A percentile compares a stretch with the other conserved stretches of the same genome.
Evolutionary conservation across 2,797 vertebrate species (phyloP).

Genomic region (Acanthurus lineatus): DNA sequence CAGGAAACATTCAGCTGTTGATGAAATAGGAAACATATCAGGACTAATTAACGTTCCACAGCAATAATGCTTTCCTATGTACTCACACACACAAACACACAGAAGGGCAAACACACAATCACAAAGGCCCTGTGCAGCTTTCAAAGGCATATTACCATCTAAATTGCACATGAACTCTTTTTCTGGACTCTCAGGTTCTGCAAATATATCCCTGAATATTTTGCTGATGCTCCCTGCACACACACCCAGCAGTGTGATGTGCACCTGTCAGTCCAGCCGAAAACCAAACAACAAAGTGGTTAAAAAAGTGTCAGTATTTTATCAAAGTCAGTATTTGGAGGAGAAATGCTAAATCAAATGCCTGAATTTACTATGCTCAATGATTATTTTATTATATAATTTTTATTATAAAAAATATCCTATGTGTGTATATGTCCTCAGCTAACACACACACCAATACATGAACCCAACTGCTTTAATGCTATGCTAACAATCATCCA

Average conservation of each 20-base stretch:
- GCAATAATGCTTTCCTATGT: slow-evolving; percentile 30
- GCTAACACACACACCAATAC: slow-evolving; percentile 26
- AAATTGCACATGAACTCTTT: slow-evolving; percentile 60
- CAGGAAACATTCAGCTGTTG: slow-evolving; percentile 62
- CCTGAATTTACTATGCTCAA: slow-evolving; percentile 41
- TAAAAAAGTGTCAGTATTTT: slow-evolving; percentile 42
- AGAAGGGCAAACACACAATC: background rate
- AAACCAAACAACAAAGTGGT: slow-evolving; percentile 42
- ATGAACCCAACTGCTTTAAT: slow-evolving; percentile 17
- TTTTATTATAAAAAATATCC: slow-evolving; percentile 24
- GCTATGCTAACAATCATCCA: background rate
- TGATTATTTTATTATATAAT: background rate
- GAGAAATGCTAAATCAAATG: slow-evolving; percentile 33
- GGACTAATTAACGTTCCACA: slow-evolving; percentile 71
- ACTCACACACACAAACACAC: background rate
- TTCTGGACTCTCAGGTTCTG: slow-evolving; percentile 33
- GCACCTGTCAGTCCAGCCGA: slow-evolving; percentile 57
- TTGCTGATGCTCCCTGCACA: slow-evolving; percentile 40
- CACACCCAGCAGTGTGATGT: slow-evolving; percentile 30
- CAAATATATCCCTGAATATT: slow-evolving; percentile 16
- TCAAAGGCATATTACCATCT: slow-evolving; percentile 61
- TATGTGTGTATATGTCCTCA: slow-evolving; percentile 17
- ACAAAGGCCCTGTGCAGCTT: slow-evolving; percentile 31
- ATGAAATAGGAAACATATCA: slow-evolving; percentile 80
- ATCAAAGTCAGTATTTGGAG: slow-evolving; percentile 43